These are phyloP conservation scores for Tenualosa ilisha DNA, from an alignment of 2,797 vertebrate species.

Conservation along the genomic window DNA sequence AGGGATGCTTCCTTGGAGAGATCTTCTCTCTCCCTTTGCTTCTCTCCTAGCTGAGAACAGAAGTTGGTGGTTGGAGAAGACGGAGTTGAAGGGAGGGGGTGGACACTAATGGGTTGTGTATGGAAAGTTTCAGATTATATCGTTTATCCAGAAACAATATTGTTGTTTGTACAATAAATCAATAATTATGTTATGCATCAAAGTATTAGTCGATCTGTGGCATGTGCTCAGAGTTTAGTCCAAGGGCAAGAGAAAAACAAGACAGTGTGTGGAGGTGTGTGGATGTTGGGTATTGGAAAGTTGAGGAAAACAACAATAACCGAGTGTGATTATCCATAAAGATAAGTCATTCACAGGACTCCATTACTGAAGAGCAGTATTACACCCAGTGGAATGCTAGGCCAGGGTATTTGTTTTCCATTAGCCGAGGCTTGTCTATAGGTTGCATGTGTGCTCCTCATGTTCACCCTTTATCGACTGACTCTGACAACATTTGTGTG, in stretches of 20 bases:
- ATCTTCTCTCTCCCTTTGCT: slow-evolving; percentile 23
- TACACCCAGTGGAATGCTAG: slow-evolving; percentile 46
- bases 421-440: slow-evolving; percentile 52
- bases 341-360: slow-evolving; percentile 52
- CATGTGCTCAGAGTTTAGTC: slow-evolving; percentile 54
- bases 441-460: slow-evolving; percentile 49
- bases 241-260: slow-evolving; percentile 58
- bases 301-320: slow-evolving; percentile 48
- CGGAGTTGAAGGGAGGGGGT: no score
- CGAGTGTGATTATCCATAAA: slow-evolving; percentile 51
- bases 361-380: slow-evolving; percentile 57
- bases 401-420: slow-evolving; percentile 51
- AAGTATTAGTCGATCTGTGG: slow-evolving; percentile 59
- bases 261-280: neutral
- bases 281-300: slow-evolving; percentile 38
- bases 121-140: slow-evolving; percentile 45
- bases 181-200: slow-evolving; percentile 58
- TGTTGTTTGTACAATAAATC: slow-evolving; percentile 60
- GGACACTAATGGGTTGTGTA: neutral
- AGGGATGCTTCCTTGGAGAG: slow-evolving; percentile 58
- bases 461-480: slow-evolving; percentile 39
- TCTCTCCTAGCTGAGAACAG: slow-evolving; percentile 20
- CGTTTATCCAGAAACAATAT: slow-evolving; percentile 63
- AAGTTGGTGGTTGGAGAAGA: neutral
- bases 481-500: neutral